Percentiles rank a stretch among this genome's conserved stretches.
Evolutionary conservation across 2,888 invertebrate species (phyloP).

Genomic region (Rhamphomyia laevipes): DNA sequence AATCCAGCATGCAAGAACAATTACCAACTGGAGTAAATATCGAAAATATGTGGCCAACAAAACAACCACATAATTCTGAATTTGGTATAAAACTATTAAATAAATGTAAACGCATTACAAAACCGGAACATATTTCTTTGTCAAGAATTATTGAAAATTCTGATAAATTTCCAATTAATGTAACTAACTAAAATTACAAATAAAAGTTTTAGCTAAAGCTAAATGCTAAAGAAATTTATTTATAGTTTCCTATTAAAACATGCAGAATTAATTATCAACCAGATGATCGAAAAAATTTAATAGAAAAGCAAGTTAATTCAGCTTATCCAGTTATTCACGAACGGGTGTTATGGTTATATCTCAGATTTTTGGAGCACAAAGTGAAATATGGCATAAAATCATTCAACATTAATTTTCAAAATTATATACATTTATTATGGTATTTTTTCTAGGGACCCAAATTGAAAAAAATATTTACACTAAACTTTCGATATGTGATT

Average conservation of each 20-base stretch:
- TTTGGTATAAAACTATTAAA: slow-evolving; percentile 6
- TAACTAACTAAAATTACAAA: not conserved
- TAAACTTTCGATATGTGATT: slow-evolving; percentile 37
- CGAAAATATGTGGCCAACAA: not conserved
- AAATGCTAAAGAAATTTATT: not conserved
- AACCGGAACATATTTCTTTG: not conserved
- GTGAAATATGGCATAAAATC: slow-evolving; percentile 22
- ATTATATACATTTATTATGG: not conserved
- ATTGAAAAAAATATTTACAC: slow-evolving; percentile 34
- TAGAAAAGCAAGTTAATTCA: slow-evolving; percentile 37
- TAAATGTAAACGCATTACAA: slow-evolving; percentile 1
- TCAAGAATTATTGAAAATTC: slow-evolving; percentile 8
- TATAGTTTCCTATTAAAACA: slow-evolving; percentile 30
- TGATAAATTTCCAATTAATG: slow-evolving; percentile 9
- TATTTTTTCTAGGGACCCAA: slow-evolving; percentile 21
- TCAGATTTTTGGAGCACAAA: slow-evolving; percentile 54
- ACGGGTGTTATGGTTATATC: slow-evolving; percentile 47
- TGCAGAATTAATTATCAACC: slow-evolving; percentile 29
- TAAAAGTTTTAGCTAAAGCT: not conserved
- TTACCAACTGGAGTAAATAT: not conserved
- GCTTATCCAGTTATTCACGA: slow-evolving; percentile 60
- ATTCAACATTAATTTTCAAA: not conserved
- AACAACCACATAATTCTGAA: not conserved
- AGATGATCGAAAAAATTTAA: slow-evolving; percentile 18
- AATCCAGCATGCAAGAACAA: too few species aligned